Percentiles rank a stretch among this genome's conserved stretches.
phyloP scores from a whole-genome alignment of 2,113 vertebrate species.

The Spilogale gracilis region DNA sequence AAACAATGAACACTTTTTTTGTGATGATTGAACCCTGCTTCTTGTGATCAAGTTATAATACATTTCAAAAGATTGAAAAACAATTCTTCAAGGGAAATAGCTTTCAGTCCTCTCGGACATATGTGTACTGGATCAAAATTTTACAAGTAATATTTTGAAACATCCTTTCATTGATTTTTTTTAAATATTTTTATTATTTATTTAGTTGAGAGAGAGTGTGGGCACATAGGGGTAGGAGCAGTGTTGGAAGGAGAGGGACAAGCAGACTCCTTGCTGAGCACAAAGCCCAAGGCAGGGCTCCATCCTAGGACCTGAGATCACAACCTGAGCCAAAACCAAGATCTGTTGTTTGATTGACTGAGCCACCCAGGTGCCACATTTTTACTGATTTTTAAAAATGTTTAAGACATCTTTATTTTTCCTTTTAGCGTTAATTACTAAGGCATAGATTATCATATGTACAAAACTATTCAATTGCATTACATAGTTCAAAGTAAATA shows the following conservation, averaged over 20 bases:
- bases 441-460: not conserved
- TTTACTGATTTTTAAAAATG: not conserved
- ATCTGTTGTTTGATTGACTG: not conserved
- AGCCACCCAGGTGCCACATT: not conserved
- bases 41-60: not conserved
- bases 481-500: not conserved
- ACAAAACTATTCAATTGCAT: not conserved
- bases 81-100: not conserved
- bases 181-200: not conserved
- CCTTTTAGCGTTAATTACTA: not conserved
- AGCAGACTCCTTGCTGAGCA: not conserved
- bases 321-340: not conserved
- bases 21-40: not conserved
- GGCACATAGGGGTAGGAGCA: not conserved
- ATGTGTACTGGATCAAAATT: not conserved
- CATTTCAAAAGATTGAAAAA: constrained; percentile 13
- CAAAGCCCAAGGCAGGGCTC: not conserved
- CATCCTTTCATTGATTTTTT: not conserved
- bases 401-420: not conserved
- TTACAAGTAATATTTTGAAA: not conserved
- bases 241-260: not conserved
- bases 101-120: not conserved
- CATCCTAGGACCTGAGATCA: not conserved
- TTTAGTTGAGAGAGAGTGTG: not conserved
- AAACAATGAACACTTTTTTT: not conserved